Percentiles rank a stretch among this genome's conserved stretches.
Evolutionary conservation across 2,797 vertebrate species (phyloP).

Genomic region (Poeciliopsis turneri): DNA sequence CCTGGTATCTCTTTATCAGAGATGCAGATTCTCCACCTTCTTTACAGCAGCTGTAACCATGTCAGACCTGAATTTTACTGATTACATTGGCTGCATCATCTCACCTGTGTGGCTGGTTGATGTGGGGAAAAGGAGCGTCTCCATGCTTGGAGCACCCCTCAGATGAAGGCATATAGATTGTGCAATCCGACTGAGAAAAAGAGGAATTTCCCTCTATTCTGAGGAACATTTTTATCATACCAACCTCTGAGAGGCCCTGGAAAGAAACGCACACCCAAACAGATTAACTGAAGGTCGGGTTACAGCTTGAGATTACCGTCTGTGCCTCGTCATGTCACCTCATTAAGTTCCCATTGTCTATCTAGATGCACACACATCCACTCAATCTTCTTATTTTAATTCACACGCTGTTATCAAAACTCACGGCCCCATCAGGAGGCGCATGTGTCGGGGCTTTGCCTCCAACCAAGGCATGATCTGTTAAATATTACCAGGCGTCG

Average conservation of each 20-base stretch:
- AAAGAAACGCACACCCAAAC: slow-evolving; percentile 65
- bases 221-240: slow-evolving; percentile 74
- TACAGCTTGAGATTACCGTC: slow-evolving; percentile 37
- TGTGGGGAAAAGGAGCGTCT: slow-evolving; percentile 9
- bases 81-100: not conserved
- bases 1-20: slow-evolving; percentile 1
- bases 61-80: slow-evolving; percentile 23
- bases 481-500: slow-evolving; percentile 57
- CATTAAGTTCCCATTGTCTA: slow-evolving; percentile 46
- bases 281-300: slow-evolving; percentile 37
- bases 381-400: slow-evolving; percentile 50
- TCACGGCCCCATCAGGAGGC: slow-evolving; percentile 26
- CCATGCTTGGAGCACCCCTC: slow-evolving; percentile 39
- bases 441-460: slow-evolving; percentile 44
- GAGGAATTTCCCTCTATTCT: slow-evolving; percentile 74
- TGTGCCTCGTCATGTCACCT: slow-evolving; percentile 55
- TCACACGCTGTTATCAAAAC: slow-evolving; percentile 59
- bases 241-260: slow-evolving; percentile 56
- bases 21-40: slow-evolving; percentile 16
- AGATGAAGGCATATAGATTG: slow-evolving; percentile 48
- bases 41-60: slow-evolving; percentile 6
- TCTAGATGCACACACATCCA: slow-evolving; percentile 25
- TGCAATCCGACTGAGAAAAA: slow-evolving; percentile 66
- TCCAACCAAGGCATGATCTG: slow-evolving; percentile 17
- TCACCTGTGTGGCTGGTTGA: slow-evolving; percentile 25